phyloP scores from a whole-genome alignment of 1,140 invertebrate genomes.

The Sarcophaga peregrina region DNA sequence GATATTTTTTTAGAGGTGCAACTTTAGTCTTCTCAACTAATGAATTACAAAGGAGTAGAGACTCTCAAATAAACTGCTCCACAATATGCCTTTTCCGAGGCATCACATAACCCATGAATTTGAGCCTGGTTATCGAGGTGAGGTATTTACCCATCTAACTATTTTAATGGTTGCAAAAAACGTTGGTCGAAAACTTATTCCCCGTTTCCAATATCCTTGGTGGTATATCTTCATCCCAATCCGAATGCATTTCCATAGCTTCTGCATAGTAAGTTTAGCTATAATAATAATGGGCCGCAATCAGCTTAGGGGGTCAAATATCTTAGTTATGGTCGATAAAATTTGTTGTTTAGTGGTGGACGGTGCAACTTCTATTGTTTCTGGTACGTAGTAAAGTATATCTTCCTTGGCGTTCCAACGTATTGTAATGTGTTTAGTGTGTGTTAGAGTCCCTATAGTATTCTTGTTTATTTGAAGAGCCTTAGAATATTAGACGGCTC shows the following conservation, averaged over 20 bases:
- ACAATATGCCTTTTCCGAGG: constrained; percentile 1
- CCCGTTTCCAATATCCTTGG: no score
- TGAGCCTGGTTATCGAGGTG: background rate
- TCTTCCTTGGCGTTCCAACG: constrained; percentile 12
- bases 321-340: background rate
- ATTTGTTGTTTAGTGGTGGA: background rate
- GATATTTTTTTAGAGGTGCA: background rate
- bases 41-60: background rate
- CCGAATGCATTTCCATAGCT: no score
- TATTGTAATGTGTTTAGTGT: no score
- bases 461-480: no score
- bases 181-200: no score
- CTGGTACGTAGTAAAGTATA: background rate
- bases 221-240: no score
- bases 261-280: no score
- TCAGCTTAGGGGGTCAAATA: constrained; percentile 13
- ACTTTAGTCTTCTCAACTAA: background rate
- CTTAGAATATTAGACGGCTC: no score
- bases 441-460: no score
- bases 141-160: no score
- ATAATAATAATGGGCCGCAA: background rate
- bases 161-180: no score
- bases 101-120: constrained; percentile 3
- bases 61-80: background rate
- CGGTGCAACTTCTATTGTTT: background rate